These are phyloP conservation scores for Sebastes paucispinis DNA, from an alignment of 2,797 vertebrate genomes.

Conservation along the genomic window DNA sequence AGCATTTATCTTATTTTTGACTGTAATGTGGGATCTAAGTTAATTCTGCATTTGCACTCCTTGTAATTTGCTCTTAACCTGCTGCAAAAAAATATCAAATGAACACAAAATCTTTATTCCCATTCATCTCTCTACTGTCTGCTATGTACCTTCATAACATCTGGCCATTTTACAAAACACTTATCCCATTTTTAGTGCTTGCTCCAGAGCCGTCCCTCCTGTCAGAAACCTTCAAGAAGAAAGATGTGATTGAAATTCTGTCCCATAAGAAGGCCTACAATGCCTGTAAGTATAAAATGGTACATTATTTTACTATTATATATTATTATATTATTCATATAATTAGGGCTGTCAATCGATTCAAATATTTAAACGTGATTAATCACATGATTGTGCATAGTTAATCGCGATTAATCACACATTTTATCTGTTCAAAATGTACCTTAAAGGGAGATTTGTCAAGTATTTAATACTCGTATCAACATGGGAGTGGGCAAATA, in stretches of 20 bases:
- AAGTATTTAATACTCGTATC: no score
- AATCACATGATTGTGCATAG: no score
- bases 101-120: neutral
- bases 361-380: no score
- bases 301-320: no score
- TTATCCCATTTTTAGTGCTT: conserved; percentile 78
- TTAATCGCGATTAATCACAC: no score
- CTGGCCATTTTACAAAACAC: neutral
- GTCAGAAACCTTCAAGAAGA: conserved; percentile 93
- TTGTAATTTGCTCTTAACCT: neutral
- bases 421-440: no score
- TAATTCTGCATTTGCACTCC: neutral
- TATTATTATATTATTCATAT: no score
- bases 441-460: no score
- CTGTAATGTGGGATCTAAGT: neutral
- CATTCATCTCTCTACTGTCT: neutral
- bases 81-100: neutral
- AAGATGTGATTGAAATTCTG: conserved; percentile 95
- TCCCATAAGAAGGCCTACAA: conserved; percentile 99
- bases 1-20: neutral
- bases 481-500: no score
- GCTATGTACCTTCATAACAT: neutral
- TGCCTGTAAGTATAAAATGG: conserved; percentile 87
- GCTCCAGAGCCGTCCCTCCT: conserved; percentile 85
- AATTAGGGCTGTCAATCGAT: no score